These are phyloP conservation scores for Tanypteryx hageni DNA, from an alignment of 2,888 invertebrate species.

Conservation along the genomic window DNA sequence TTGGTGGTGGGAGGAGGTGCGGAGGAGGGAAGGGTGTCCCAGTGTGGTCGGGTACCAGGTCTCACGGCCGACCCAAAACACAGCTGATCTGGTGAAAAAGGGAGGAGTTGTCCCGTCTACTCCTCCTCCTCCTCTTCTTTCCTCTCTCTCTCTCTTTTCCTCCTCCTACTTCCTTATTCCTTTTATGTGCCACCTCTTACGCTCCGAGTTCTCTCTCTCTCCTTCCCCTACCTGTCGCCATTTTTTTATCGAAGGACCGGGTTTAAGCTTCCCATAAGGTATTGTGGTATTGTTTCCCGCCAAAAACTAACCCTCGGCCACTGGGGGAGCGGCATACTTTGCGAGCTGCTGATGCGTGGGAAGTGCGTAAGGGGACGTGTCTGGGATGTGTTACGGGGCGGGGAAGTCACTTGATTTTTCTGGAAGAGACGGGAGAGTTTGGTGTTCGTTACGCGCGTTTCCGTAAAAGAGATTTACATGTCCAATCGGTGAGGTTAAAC, in stretches of 20 bases:
- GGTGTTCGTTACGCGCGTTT: no score
- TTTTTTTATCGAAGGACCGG: not conserved
- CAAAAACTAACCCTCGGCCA: not conserved
- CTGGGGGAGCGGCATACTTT: not conserved
- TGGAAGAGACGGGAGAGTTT: no score
- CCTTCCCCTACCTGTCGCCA: slow-evolving; percentile 7
- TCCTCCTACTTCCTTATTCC: not conserved
- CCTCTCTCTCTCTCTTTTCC: not conserved
- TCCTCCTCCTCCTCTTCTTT: not conserved
- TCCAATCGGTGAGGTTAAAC: no score
- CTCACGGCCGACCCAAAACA: slow-evolving; percentile 48
- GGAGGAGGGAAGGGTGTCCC: slow-evolving; percentile 9
- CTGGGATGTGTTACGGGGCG: no score
- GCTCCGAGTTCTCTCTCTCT: not conserved
- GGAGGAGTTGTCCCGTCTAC: not conserved
- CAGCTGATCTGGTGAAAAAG: slow-evolving; percentile 52
- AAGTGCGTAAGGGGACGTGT: no score
- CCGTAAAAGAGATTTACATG: no score
- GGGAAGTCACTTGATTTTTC: no score
- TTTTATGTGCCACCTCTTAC: not conserved
- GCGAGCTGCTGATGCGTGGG: no score
- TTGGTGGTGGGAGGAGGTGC: not conserved
- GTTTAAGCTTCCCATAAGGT: not conserved
- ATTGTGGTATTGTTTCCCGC: not conserved
- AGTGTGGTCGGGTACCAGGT: not conserved